A percentile compares a stretch with the other conserved stretches of the same genome.
Conservation (phyloP, 2,797 vertebrate species). For the Lepilemur septentrionalis region DNA sequence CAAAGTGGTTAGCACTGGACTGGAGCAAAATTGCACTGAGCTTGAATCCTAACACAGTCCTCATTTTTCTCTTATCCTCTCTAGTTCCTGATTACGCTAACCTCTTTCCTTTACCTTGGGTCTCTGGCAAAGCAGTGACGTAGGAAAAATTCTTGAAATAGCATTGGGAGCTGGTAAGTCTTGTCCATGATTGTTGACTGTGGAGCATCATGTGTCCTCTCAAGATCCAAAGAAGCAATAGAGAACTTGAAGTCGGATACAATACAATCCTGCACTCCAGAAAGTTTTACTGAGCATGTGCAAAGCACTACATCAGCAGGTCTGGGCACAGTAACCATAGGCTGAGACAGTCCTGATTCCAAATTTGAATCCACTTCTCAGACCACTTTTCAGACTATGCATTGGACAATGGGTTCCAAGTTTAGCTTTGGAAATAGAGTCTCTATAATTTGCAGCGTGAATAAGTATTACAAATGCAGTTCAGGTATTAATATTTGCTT, state of each 20-base stretch:
- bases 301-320: neutral
- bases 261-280: neutral
- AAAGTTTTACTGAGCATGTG: neutral
- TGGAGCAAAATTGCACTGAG: neutral
- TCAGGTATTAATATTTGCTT: neutral
- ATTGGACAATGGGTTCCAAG: neutral
- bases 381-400: neutral
- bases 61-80: neutral
- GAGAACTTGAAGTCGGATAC: neutral
- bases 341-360: neutral
- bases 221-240: neutral
- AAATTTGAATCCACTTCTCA: neutral
- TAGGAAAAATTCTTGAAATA: neutral
- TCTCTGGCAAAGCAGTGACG: neutral
- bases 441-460: neutral
- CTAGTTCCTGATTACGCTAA: neutral
- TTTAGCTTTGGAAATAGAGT: neutral
- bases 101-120: neutral
- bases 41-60: neutral
- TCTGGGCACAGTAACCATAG: accelerated
- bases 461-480: neutral
- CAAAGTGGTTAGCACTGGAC: neutral
- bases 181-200: neutral
- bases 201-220: neutral
- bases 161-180: neutral